Base-by-base conservation (phyloP, 2,113 vertebrate genomes). In the Calonectris borealis region DNA sequence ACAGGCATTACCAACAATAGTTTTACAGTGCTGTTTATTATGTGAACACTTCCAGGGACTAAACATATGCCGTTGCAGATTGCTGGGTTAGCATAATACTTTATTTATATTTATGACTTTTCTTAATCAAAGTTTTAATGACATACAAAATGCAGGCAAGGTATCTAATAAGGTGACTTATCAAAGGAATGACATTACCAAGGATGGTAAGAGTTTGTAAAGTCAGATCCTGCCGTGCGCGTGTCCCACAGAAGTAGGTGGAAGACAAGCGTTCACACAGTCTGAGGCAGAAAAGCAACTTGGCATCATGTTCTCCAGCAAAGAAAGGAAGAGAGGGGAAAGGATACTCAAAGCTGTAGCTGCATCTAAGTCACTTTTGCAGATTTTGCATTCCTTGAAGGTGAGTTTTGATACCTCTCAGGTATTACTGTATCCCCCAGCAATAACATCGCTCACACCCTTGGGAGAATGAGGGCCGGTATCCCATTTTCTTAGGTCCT, bases 91-190 rank as follows among this genome's bases (percentile, higher is more conserved):
- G 51, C 20, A 60, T 36, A 97, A 92, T 91, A 54, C 60, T 79
- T 96, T 92, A 92, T 94, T 95, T 95, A 48, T 66, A 79, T 94
- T 95, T 97, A 94, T 83, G 73, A 81, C 27, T 96, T 88, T 72
- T 54, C 85, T 49, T 79, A 82, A 72, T 86, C 85, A 91, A 94
- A 75, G 40, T 82, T 95, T 75, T 94, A 65, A 91, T 58, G 82
- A 60, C 73, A 66, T 22, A 16, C 7, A 34, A 83, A 83, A 83
- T 80, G 48, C 54, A 92, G 51, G 49, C 44, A 80, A 85, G 12
- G 64, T 92, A 26, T 21, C 62, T 81, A 69, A 55, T 44, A 40
- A 1, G 1, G 68, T 65, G 49, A 60, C 24, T 93, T 86, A 79
- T 71, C 42, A 73, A 86, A 91, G 48, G 46, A 93, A 92, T 40